phyloP scores from a whole-genome alignment of 30 jellyfish, hydroid and myxozoan species.

The Aurelia sp. region DNA sequence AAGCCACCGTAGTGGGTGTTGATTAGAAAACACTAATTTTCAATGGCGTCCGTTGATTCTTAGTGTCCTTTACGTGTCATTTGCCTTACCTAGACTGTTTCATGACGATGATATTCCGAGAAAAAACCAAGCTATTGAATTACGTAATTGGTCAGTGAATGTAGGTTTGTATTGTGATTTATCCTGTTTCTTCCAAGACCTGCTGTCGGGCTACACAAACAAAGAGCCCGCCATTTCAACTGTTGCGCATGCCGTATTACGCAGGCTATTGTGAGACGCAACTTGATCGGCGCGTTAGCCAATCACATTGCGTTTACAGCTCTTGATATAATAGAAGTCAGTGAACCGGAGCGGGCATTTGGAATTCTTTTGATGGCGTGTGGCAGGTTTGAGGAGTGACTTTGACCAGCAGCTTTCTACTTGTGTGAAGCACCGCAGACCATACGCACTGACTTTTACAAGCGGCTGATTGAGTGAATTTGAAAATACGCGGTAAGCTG shows the following conservation, averaged over 20 bases:
- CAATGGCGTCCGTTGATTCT: too few relatives aligned
- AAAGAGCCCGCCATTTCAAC: too few relatives aligned
- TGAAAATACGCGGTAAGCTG: slow-evolving; percentile 76
- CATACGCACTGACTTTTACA: slow-evolving; percentile 57
- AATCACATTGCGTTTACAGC: slow-evolving; percentile 43
- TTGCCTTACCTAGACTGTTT: too few relatives aligned
- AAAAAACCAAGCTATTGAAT: too few relatives aligned
- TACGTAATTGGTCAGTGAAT: too few relatives aligned
- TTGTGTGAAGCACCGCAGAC: slow-evolving; percentile 79
- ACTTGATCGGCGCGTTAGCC: slow-evolving; percentile 21
- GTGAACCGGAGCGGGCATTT: slow-evolving; percentile 60
- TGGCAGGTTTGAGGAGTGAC: slow-evolving; percentile 36
- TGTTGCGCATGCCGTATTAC: slow-evolving; percentile 20
- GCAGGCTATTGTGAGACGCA: slow-evolving; percentile 45
- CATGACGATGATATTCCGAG: too few relatives aligned
- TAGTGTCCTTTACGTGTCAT: too few relatives aligned
- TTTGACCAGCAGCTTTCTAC: slow-evolving; percentile 75
- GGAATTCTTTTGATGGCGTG: slow-evolving; percentile 37
- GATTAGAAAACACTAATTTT: too few relatives aligned
- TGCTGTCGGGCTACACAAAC: too few relatives aligned
- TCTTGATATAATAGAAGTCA: slow-evolving; percentile 62
- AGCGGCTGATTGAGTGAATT: slow-evolving; percentile 30
- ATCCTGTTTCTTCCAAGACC: too few relatives aligned
- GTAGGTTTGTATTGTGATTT: too few relatives aligned
- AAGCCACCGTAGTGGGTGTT: too few relatives aligned